Evolutionary conservation across 1,140 invertebrate species (phyloP), one percentile per base, ranked within the genome.

Genomic region (Drosophila lacteicornis): DNA sequence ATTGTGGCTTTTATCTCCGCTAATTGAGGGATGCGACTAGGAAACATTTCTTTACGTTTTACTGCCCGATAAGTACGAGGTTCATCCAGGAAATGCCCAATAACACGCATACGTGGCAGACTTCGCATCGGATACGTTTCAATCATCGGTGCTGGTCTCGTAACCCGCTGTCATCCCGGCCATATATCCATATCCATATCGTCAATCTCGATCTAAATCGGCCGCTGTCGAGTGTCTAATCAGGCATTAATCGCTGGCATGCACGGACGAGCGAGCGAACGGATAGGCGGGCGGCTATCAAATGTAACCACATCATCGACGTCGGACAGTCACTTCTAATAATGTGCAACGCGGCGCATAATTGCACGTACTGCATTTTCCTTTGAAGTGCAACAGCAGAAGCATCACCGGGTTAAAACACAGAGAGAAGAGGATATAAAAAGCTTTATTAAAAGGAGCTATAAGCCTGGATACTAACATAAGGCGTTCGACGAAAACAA

Each of bases 351-450:
- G 77, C 75, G 65, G 60, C 73, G 77, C 65, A 84, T 87, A 88
- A 88, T 88, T 88, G 80, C 80, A 83, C 80, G 83, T 87, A 79
- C 75, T 65, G 66, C 47, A 53, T 79, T 79, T 80, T 88, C 80
- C 80, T 87, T 87, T 88, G 76, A 83, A 87, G 79, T 86, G 53
- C 62, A 46, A 42, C 80, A 74, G 36, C 57, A 73, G 27, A 3
- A 58, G 51, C 51, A 56, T 42, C 15, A 1, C 51, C 7, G 42
- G 27, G 22, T 25, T 25, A 25, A 11, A 3, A n/a, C 36, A 57
- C 55, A 25, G 22, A 4, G 36, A 22, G 15, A 57, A 57, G 42
- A 12, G 33, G 30, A 2, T 33, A 9, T 9, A 22, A 22, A 22
- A 22, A 22, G 22, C 2, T 25, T 25, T 25, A 25, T 3, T 25